phyloP scores from a whole-genome alignment of 1,140 invertebrate genomes.

The Bombus confusus region DNA sequence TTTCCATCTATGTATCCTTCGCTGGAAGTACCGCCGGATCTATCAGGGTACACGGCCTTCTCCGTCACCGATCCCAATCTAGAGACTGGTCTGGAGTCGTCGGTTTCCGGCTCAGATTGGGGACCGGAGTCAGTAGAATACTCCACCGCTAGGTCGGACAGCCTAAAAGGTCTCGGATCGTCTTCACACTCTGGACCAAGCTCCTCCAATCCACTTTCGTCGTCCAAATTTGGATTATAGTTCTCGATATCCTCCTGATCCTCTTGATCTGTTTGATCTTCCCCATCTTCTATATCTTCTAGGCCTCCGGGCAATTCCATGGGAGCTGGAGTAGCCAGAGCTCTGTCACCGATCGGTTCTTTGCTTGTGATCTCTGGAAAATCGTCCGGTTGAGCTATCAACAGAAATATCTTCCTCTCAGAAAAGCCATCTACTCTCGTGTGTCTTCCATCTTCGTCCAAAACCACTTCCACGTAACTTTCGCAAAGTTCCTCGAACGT shows the following conservation, averaged over 20 bases:
- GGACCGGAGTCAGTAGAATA: constrained; percentile 80
- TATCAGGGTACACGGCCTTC: constrained; percentile 68
- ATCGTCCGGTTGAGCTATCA: constrained; percentile 86
- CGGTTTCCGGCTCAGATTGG: constrained; percentile 78
- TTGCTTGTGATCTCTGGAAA: constrained; percentile 82
- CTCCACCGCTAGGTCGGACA: constrained; percentile 75
- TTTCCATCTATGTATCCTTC: constrained; percentile 72
- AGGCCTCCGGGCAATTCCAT: neutral
- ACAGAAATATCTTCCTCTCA: constrained; percentile 85
- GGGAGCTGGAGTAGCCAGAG: constrained; percentile 12
- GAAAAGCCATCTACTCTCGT: constrained; percentile 84
- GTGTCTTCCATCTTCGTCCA: constrained; percentile 84
- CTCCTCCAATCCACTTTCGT: constrained; percentile 67
- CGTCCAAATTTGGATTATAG: constrained; percentile 67
- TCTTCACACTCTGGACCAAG: constrained; percentile 64
- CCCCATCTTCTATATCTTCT: constrained; percentile 47
- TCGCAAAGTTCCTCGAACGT: constrained; percentile 86
- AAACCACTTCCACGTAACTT: constrained; percentile 85
- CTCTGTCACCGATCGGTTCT: constrained; percentile 59
- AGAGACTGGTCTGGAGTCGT: constrained; percentile 77
- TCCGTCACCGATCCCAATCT: constrained; percentile 73
- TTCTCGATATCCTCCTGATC: constrained; percentile 43
- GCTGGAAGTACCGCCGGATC: constrained; percentile 71
- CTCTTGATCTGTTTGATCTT: constrained; percentile 30
- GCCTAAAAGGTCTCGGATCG: constrained; percentile 71